These are phyloP conservation scores for Leucoma salicis DNA, from an alignment of 2,888 invertebrate genomes.

Conservation along the genomic window DNA sequence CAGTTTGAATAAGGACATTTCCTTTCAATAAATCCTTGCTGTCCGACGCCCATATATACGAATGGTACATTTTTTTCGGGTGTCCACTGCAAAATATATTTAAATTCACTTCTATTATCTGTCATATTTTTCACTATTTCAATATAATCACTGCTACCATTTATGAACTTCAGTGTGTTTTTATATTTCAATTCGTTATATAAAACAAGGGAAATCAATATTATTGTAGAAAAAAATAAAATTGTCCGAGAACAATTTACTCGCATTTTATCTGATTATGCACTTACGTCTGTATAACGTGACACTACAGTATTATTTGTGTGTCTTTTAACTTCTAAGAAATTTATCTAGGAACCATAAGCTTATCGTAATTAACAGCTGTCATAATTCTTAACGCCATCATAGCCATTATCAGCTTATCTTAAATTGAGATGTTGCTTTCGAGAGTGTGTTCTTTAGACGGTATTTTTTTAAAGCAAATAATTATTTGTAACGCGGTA, in stretches of 20 bases:
- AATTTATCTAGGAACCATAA: too few relatives aligned
- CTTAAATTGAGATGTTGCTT: too few relatives aligned
- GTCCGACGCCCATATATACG: constrained; percentile 40
- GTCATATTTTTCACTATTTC: background rate
- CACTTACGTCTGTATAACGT: background rate
- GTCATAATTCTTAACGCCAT: too few relatives aligned
- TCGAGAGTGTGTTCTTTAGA: too few relatives aligned
- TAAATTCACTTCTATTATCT: constrained; percentile 19
- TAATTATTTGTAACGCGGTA: too few relatives aligned
- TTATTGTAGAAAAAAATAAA: background rate
- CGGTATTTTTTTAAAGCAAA: too few relatives aligned
- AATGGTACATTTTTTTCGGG: constrained; percentile 39
- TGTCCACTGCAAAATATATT: constrained; percentile 54
- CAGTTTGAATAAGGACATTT: constrained; percentile 58
- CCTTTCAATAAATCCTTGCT: constrained; percentile 40
- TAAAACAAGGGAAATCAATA: background rate
- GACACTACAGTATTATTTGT: background rate
- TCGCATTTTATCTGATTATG: background rate
- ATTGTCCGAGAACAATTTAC: background rate
- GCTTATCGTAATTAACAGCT: too few relatives aligned
- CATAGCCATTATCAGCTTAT: too few relatives aligned
- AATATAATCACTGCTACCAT: background rate
- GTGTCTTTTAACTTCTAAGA: too few relatives aligned
- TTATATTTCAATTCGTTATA: background rate
- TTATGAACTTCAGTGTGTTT: background rate